Evolutionary conservation across 2,888 invertebrate genomes (phyloP).

Genomic region (Pinctada fucata): DNA sequence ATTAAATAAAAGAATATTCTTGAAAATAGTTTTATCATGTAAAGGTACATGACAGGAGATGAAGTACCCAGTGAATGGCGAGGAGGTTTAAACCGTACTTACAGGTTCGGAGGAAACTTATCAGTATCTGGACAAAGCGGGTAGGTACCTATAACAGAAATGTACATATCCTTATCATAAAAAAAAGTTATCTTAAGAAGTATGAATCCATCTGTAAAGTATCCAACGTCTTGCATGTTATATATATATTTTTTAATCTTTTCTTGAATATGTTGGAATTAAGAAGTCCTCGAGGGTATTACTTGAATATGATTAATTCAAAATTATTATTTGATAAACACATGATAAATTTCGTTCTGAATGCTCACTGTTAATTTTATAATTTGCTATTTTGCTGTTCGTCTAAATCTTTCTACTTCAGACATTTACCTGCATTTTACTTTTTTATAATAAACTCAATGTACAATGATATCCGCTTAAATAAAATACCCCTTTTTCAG

Average conservation of each 20-base stretch:
- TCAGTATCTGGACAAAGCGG: constrained; percentile 18
- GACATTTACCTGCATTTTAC: not conserved
- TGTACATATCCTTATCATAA: too few relatives aligned
- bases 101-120: constrained; percentile 76
- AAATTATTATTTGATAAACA: too few relatives aligned
- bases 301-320: too few relatives aligned
- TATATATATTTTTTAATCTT: too few relatives aligned
- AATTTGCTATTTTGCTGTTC: too few relatives aligned
- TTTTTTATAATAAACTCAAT: not conserved
- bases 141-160: constrained; percentile 27
- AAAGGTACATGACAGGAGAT: constrained; percentile 63
- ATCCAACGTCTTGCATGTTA: not conserved
- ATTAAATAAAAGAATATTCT: too few relatives aligned
- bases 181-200: not conserved
- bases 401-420: too few relatives aligned
- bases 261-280: too few relatives aligned
- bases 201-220: not conserved
- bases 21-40: too few relatives aligned
- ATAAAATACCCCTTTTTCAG: constrained; percentile 38
- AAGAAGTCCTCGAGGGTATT: too few relatives aligned
- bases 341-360: too few relatives aligned
- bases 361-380: too few relatives aligned
- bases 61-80: constrained; percentile 75
- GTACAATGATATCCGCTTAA: not conserved
- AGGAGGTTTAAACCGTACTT: constrained; percentile 76